phyloP scores from a whole-genome alignment of 1,140 invertebrate genomes.

The Rhynchophorus ferrugineus region DNA sequence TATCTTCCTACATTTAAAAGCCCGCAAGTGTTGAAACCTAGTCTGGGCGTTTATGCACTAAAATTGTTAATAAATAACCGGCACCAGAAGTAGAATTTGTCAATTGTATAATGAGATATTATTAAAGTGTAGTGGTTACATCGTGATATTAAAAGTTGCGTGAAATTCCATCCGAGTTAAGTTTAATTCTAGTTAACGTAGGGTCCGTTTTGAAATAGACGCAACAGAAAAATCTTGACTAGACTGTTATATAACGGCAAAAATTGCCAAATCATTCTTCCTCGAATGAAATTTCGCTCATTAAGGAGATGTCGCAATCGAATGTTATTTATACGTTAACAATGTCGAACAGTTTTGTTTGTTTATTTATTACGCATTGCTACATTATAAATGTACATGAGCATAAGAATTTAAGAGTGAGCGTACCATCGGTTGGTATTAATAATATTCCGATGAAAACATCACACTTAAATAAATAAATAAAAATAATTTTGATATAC shows the following conservation, averaged over 20 bases:
- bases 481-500: too few relatives aligned
- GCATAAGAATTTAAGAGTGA: too few relatives aligned
- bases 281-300: background rate
- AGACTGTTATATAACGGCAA: background rate
- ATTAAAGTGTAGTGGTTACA: background rate
- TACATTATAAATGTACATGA: too few relatives aligned
- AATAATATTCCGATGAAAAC: too few relatives aligned
- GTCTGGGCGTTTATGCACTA: background rate
- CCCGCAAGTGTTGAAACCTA: background rate
- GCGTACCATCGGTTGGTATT: too few relatives aligned
- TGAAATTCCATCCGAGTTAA: background rate
- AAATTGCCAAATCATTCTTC: background rate
- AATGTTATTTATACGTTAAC: too few relatives aligned
- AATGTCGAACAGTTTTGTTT: too few relatives aligned
- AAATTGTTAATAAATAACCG: background rate
- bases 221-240: background rate
- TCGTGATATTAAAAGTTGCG: background rate
- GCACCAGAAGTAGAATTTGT: background rate
- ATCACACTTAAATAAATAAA: too few relatives aligned
- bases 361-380: too few relatives aligned
- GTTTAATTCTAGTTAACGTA: background rate
- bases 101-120: background rate
- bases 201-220: background rate
- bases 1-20: conserved; percentile 3
- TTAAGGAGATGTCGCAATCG: background rate